These are phyloP conservation scores for Ditylenchus dipsaci DNA, from an alignment of 1,140 invertebrate species.

Conservation along the genomic window DNA sequence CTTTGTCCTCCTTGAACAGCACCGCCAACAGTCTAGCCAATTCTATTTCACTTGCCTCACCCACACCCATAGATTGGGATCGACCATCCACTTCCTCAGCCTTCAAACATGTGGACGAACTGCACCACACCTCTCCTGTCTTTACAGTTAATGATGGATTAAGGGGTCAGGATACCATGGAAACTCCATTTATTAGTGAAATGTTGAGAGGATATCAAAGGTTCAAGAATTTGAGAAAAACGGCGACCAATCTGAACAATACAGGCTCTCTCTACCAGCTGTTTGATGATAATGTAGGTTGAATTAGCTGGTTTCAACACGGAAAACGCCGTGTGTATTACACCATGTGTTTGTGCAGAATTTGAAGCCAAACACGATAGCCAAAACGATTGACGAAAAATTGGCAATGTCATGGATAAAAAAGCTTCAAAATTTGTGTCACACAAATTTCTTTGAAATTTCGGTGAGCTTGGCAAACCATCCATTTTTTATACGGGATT, in stretches of 20 bases:
- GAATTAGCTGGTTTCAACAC: no score
- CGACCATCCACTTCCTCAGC: neutral
- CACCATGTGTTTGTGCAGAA: no score
- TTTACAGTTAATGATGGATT: no score
- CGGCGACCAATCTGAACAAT: constrained; percentile 28
- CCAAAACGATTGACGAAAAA: no score
- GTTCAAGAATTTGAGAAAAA: constrained; percentile 21
- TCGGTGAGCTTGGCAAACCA: no score
- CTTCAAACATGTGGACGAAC: neutral
- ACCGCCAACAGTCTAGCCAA: neutral
- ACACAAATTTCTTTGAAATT: no score
- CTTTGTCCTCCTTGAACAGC: neutral
- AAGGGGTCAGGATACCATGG: no score
- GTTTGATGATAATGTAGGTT: constrained; percentile 5
- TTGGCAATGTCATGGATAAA: no score
- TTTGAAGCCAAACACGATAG: no score
- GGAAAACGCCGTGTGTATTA: no score
- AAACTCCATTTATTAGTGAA: constrained; percentile 27
- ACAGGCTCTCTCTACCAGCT: neutral
- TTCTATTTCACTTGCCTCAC: neutral
- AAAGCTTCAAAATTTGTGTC: no score
- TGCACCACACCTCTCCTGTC: neutral
- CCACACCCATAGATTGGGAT: neutral
- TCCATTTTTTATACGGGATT: no score
- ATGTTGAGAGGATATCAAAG: constrained; percentile 33